These are phyloP conservation scores for Clarias fuscus DNA, from an alignment of 2,797 vertebrate genomes.

Conservation along the genomic window DNA sequence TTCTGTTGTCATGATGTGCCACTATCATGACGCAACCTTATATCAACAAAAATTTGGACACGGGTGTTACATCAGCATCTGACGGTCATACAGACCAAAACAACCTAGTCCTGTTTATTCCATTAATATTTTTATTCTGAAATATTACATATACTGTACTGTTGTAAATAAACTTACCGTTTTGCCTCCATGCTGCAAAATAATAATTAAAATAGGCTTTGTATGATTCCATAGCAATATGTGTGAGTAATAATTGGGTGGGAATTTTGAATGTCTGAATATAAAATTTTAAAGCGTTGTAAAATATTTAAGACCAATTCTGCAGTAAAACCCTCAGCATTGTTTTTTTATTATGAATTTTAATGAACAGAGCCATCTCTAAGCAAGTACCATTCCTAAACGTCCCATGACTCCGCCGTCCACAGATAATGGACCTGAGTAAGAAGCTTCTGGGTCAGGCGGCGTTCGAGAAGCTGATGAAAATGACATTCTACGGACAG, in stretches of 20 bases:
- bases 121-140: not conserved
- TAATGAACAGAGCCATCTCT: too few relatives aligned
- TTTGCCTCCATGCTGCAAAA: not conserved
- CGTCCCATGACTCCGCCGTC: not conserved
- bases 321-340: not conserved
- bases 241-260: too few relatives aligned
- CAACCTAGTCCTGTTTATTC: not conserved
- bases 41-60: too few relatives aligned
- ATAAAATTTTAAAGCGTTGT: not conserved
- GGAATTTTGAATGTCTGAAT: not conserved
- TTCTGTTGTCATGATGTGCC: too few relatives aligned
- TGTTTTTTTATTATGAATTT: too few relatives aligned
- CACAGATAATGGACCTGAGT: conserved; percentile 79
- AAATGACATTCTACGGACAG: conserved; percentile 93
- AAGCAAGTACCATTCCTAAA: not conserved
- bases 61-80: not conserved
- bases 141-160: not conserved
- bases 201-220: too few relatives aligned
- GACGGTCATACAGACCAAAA: not conserved
- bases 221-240: too few relatives aligned
- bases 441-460: conserved; percentile 78
- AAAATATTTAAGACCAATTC: not conserved
- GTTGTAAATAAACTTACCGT: not conserved
- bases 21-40: too few relatives aligned
- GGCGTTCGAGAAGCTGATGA: conserved; percentile 85